A percentile compares a stretch with the other conserved stretches of the same genome.
phyloP scores from a whole-genome alignment of 2,888 invertebrate species.

The Calameuta filiformis region DNA sequence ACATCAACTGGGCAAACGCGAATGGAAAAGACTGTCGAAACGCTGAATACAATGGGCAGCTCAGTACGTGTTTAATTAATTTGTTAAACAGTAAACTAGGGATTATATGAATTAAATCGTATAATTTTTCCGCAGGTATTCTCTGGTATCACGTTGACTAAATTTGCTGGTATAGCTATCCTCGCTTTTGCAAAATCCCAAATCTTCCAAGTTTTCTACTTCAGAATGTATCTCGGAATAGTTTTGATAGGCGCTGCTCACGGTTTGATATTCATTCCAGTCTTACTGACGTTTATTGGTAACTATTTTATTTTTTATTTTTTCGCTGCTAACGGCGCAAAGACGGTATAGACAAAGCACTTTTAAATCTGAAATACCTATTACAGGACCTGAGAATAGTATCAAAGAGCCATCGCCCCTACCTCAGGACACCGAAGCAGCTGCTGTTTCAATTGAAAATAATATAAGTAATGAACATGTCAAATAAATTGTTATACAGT shows the following conservation, averaged over 20 bases:
- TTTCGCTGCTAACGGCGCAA: too few species aligned
- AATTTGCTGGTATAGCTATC: slow-evolving; percentile 90
- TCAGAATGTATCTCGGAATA: slow-evolving; percentile 95
- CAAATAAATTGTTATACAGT: too few species aligned
- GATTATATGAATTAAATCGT: not conserved
- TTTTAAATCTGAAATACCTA: too few species aligned
- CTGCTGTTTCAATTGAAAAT: too few species aligned
- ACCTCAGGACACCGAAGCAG: too few species aligned
- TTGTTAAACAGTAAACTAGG: not conserved
- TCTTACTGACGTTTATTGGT: slow-evolving; percentile 85
- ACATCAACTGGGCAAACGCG: slow-evolving; percentile 65
- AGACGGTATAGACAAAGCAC: too few species aligned
- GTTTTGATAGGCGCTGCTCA: slow-evolving; percentile 92
- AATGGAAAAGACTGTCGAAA: slow-evolving; percentile 76
- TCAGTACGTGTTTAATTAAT: slow-evolving; percentile 71
- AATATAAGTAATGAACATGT: too few species aligned
- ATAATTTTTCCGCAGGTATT: slow-evolving; percentile 73
- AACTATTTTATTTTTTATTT: slow-evolving; percentile 10
- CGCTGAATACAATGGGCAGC: slow-evolving; percentile 85
- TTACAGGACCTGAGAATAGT: too few species aligned
- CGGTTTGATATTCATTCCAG: slow-evolving; percentile 92
- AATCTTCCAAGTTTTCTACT: slow-evolving; percentile 92
- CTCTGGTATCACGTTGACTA: slow-evolving; percentile 95
- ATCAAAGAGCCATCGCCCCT: too few species aligned
- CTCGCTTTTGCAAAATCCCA: slow-evolving; percentile 93